These are phyloP conservation scores for Columba janthina DNA, from an alignment of 2,113 vertebrate species.

Conservation along the genomic window DNA sequence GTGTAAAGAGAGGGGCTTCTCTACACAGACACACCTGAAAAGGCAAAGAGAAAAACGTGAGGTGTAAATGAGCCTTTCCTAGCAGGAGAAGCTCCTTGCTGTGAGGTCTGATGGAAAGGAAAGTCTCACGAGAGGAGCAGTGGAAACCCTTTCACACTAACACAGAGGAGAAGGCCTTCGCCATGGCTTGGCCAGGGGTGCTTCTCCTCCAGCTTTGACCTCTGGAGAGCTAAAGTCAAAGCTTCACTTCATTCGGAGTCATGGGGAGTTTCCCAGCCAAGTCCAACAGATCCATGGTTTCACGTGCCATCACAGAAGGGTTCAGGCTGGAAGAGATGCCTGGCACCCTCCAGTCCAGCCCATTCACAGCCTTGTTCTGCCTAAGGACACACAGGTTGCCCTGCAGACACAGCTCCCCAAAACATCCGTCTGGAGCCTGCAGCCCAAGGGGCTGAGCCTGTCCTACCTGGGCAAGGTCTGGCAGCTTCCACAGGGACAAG, in stretches of 20 bases:
- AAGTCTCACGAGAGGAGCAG: background rate
- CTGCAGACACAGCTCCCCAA: background rate
- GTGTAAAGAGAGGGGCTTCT: background rate
- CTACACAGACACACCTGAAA: fast-evolving
- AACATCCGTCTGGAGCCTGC: background rate
- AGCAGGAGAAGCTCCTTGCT: background rate
- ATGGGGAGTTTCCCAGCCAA: background rate
- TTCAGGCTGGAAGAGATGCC: background rate
- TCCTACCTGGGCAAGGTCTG: background rate
- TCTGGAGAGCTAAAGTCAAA: background rate
- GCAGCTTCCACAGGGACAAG: background rate
- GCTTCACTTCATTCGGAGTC: background rate
- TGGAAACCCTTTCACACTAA: background rate
- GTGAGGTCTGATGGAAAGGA: background rate
- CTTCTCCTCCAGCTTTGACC: background rate
- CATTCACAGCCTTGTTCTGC: background rate
- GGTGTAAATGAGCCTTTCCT: background rate
- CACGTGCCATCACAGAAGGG: background rate
- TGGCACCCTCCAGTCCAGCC: background rate
- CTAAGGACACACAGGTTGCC: fast-evolving
- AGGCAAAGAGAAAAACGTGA: background rate
- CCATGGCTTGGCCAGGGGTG: fast-evolving
- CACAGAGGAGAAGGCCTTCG: background rate
- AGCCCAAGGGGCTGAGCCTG: background rate
- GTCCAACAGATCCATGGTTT: background rate